These are phyloP conservation scores for Ophioninae sp. DNA, from an alignment of 2,888 invertebrate species.

Conservation along the genomic window DNA sequence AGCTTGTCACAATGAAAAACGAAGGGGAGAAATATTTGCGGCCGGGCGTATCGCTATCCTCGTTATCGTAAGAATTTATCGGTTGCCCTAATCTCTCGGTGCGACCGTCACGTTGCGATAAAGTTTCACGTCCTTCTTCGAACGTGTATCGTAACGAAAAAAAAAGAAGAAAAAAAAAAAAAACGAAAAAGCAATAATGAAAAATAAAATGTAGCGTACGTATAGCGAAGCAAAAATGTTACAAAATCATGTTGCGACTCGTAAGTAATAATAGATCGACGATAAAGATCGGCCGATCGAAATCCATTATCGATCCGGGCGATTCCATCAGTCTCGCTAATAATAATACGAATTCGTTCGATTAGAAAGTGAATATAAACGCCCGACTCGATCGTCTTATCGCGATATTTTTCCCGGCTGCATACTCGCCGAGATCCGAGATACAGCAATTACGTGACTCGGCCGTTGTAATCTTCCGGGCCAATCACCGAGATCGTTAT, in stretches of 20 bases:
- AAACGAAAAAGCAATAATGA: not conserved
- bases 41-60: not conserved
- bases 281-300: constrained; percentile 54
- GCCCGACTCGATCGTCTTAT: not conserved
- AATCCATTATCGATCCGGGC: constrained; percentile 46
- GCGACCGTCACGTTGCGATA: constrained; percentile 38
- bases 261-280: constrained; percentile 46
- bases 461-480: constrained; percentile 27
- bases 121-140: constrained; percentile 25
- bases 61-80: constrained; percentile 36
- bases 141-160: not conserved
- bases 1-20: not conserved
- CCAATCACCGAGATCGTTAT: constrained; percentile 43
- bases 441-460: constrained; percentile 48
- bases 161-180: constrained; percentile 8
- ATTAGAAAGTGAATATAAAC: constrained; percentile 26
- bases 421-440: constrained; percentile 13
- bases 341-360: constrained; percentile 34
- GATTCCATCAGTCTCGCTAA: constrained; percentile 32
- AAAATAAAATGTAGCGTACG: too few species aligned
- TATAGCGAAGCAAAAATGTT: too few species aligned
- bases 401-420: constrained; percentile 21
- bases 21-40: constrained; percentile 21
- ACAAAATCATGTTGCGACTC: constrained; percentile 4
- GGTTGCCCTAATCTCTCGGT: constrained; percentile 23